phyloP scores from a whole-genome alignment of 2,113 vertebrate species.

The Zosterops japonicus region DNA sequence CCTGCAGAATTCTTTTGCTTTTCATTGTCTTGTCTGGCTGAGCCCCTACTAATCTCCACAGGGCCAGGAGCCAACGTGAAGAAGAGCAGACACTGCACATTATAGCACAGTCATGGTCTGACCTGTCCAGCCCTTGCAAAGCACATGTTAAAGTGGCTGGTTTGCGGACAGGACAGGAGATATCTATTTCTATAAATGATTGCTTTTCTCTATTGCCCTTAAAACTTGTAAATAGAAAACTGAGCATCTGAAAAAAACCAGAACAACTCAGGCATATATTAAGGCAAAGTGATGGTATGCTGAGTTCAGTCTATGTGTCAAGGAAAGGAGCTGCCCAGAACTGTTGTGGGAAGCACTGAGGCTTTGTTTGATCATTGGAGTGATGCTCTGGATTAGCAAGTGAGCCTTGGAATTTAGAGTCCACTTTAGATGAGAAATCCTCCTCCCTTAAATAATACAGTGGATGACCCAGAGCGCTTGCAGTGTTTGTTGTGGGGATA shows the following conservation, averaged over 20 bases:
- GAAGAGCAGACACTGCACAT: not conserved
- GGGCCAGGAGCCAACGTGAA: not conserved
- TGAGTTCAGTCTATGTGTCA: not conserved
- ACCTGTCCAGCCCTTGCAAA: not conserved
- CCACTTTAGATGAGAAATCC: not conserved
- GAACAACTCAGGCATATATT: not conserved
- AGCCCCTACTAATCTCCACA: not conserved
- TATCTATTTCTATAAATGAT: not conserved
- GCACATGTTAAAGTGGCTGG: not conserved
- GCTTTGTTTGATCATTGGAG: rapidly evolving
- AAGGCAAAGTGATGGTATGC: not conserved
- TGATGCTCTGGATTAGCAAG: not conserved
- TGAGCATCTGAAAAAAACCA: not conserved
- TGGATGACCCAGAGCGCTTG: not conserved
- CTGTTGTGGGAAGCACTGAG: not conserved
- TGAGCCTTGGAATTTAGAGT: not conserved
- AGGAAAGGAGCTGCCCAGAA: not conserved
- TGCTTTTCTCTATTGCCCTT: not conserved
- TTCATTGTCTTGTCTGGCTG: not conserved
- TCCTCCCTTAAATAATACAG: not conserved
- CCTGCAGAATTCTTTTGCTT: not conserved
- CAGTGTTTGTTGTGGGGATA: not conserved
- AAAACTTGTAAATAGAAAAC: not conserved
- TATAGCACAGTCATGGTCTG: not conserved
- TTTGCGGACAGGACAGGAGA: not conserved